These are phyloP conservation scores for Rhopalosiphum nymphaeae DNA, from an alignment of 2,888 invertebrate genomes.

Conservation along the genomic window DNA sequence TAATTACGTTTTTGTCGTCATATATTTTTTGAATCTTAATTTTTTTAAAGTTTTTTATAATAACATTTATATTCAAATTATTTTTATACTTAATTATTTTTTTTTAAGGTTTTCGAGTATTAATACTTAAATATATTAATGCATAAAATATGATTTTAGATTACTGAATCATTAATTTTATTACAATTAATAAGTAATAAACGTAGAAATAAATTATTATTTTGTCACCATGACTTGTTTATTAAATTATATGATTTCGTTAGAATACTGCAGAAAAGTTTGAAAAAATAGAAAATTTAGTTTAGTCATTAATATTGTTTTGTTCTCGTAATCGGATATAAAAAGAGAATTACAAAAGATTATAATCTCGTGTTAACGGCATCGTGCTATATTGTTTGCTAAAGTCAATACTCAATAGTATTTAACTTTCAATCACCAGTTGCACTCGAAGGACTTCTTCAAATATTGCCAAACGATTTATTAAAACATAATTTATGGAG, in stretches of 20 bases:
- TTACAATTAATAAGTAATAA: neutral
- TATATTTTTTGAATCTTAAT: neutral
- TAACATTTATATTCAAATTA: neutral
- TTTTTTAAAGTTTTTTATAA: neutral
- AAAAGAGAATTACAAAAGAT: slow-evolving; percentile 9
- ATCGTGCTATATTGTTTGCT: neutral
- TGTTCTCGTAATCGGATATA: slow-evolving; percentile 2
- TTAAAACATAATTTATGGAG: neutral
- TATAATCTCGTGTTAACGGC: neutral
- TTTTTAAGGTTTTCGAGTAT: neutral
- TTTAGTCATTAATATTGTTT: neutral
- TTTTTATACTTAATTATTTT: neutral
- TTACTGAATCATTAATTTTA: neutral
- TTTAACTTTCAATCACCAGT: slow-evolving; percentile 9
- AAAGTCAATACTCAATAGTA: neutral
- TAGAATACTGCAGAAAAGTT: neutral
- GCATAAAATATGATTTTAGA: neutral
- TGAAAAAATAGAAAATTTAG: neutral
- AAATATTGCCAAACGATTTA: neutral
- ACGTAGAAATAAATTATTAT: neutral
- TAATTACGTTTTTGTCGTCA: neutral
- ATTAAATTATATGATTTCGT: neutral
- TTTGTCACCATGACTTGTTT: neutral
- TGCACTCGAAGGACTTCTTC: neutral
- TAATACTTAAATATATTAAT: neutral